phyloP scores from a whole-genome alignment of 2,113 vertebrate species.

The Vireo altiloquus region DNA sequence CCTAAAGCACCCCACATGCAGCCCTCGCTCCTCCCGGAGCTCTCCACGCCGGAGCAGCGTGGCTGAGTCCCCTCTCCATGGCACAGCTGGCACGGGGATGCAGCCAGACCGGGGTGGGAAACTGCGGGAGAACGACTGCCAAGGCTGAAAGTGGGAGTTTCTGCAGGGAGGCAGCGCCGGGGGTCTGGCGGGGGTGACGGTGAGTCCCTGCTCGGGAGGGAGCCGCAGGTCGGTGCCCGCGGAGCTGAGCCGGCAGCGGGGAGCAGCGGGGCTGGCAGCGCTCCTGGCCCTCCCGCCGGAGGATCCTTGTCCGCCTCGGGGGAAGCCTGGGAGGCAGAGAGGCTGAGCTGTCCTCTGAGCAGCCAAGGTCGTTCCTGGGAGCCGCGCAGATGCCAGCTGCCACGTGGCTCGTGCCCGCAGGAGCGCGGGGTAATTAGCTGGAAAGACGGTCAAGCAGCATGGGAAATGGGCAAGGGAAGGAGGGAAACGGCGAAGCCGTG shows the following conservation, averaged over 20 bases:
- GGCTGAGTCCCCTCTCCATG: fast-evolving
- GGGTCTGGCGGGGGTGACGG: background rate
- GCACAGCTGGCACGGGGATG: fast-evolving
- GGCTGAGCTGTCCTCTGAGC: background rate
- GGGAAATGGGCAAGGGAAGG: background rate
- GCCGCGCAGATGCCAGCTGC: background rate
- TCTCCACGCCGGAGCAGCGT: background rate
- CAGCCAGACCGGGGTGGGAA: background rate
- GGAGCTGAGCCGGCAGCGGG: background rate
- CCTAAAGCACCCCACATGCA: background rate
- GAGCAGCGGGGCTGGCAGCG: background rate
- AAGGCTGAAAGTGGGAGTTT: background rate
- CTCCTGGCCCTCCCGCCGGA: background rate
- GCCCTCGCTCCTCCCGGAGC: background rate
- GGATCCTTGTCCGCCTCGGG: background rate
- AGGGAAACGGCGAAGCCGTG: background rate
- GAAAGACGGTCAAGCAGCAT: background rate
- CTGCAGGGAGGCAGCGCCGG: no score
- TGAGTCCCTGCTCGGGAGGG: fast-evolving
- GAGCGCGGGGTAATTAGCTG: background rate
- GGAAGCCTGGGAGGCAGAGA: background rate
- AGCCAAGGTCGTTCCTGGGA: background rate
- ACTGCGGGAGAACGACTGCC: background rate
- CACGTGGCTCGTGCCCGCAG: background rate
- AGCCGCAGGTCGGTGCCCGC: fast-evolving